Conservation (phyloP, 1,140 invertebrate genomes). For the Drosophila arizonae region DNA sequence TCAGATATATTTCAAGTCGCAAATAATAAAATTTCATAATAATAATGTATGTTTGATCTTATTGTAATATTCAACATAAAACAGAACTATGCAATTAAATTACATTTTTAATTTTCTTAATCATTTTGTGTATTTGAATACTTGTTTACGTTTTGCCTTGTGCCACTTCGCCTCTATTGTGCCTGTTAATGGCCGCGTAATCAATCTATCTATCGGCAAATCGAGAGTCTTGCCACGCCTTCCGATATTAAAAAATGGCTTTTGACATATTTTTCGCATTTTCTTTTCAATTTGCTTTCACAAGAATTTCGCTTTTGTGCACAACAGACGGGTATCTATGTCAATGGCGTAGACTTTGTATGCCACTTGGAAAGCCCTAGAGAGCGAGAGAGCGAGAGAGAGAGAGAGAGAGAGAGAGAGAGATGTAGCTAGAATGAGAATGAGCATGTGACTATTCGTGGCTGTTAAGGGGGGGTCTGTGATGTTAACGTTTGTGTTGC, state of each 20-base stretch:
- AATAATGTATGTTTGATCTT: too few relatives aligned
- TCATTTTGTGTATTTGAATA: background rate
- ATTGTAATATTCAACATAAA: too few relatives aligned
- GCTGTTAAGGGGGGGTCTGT: background rate
- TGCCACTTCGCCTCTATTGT: constrained; percentile 16
- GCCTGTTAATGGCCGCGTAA: constrained; percentile 29
- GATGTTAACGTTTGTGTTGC: constrained; percentile 12
- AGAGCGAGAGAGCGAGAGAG: background rate
- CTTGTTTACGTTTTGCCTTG: background rate
- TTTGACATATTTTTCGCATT: constrained; percentile 76
- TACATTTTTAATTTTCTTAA: background rate
- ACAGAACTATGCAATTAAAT: too few relatives aligned
- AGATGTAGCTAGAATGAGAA: background rate
- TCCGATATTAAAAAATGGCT: constrained; percentile 65
- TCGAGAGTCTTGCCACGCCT: constrained; percentile 56
- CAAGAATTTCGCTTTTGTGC: constrained; percentile 50
- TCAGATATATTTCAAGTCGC: too few relatives aligned
- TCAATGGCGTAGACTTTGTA: constrained; percentile 74
- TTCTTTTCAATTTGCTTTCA: constrained; percentile 73
- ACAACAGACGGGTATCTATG: constrained; percentile 64
- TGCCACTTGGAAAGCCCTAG: constrained; percentile 20
- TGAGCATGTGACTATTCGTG: background rate
- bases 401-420: background rate
- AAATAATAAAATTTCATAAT: too few relatives aligned
- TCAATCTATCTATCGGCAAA: constrained; percentile 70